These are phyloP conservation scores for Mesorhabditis belari DNA, from an alignment of 2,888 invertebrate genomes.

Conservation along the genomic window DNA sequence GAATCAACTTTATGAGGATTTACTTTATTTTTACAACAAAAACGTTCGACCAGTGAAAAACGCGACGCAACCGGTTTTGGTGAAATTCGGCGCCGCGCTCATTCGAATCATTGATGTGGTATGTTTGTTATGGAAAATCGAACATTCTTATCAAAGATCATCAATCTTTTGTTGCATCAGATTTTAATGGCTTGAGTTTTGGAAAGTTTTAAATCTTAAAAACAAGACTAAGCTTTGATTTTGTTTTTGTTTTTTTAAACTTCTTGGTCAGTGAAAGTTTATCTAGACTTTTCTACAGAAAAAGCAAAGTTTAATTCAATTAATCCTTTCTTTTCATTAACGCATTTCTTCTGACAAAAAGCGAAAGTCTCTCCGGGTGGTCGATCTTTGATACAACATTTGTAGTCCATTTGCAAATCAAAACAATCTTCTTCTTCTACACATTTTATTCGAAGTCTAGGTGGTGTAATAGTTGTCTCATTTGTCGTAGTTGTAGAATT, in stretches of 20 bases:
- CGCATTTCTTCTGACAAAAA: neutral
- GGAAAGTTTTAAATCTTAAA: too few relatives aligned
- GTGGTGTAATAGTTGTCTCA: neutral
- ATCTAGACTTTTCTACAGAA: too few relatives aligned
- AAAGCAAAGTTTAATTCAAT: too few relatives aligned
- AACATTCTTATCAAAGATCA: neutral
- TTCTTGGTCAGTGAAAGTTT: too few relatives aligned
- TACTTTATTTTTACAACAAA: constrained; percentile 53
- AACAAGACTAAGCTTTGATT: too few relatives aligned
- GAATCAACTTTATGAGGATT: constrained; percentile 51
- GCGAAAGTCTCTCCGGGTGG: neutral
- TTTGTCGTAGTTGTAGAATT: neutral
- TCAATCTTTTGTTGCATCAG: neutral
- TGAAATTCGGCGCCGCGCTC: constrained; percentile 52
- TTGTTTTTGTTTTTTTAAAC: too few relatives aligned
- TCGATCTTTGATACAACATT: neutral
- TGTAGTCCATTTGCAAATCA: neutral
- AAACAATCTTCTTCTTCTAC: neutral
- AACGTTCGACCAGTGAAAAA: constrained; percentile 49
- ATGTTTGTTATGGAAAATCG: constrained; percentile 10
- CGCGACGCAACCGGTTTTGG: constrained; percentile 45
- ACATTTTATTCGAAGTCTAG: neutral
- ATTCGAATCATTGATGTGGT: constrained; percentile 53
- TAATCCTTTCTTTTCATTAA: neutral
- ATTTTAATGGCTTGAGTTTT: neutral